These are phyloP conservation scores for Heterotilapia buettikoferi DNA, from an alignment of 2,113 vertebrate species.

Conservation along the genomic window DNA sequence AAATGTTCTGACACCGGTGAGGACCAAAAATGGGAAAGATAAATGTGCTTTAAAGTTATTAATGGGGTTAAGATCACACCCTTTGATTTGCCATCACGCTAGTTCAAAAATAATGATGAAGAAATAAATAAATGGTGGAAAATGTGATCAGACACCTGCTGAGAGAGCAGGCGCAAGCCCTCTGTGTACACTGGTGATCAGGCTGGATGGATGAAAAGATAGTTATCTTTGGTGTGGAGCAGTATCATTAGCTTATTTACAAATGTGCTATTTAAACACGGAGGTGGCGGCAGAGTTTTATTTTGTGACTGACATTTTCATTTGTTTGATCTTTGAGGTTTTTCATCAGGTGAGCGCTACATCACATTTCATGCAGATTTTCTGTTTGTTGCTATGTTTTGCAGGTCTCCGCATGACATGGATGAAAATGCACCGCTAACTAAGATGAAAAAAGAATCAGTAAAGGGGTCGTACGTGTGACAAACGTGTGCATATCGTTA, in stretches of 20 bases:
- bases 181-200: background rate
- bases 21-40: slow-evolving; percentile 32
- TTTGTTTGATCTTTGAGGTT: background rate
- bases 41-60: slow-evolving; percentile 11
- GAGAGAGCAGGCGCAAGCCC: background rate
- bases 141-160: background rate
- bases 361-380: background rate
- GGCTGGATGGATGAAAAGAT: background rate
- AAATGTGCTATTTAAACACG: background rate
- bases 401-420: background rate
- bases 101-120: background rate
- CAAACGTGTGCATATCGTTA: background rate
- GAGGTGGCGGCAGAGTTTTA: background rate
- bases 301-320: background rate
- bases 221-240: background rate
- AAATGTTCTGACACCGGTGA: slow-evolving; percentile 40
- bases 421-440: background rate
- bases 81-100: background rate
- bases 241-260: background rate
- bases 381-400: background rate
- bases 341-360: background rate
- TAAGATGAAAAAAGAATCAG: background rate
- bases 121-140: background rate
- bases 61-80: slow-evolving; percentile 27
- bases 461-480: background rate